These are phyloP conservation scores for Fragariocoptes setiger DNA, from an alignment of 1,140 invertebrate species.

Conservation along the genomic window DNA sequence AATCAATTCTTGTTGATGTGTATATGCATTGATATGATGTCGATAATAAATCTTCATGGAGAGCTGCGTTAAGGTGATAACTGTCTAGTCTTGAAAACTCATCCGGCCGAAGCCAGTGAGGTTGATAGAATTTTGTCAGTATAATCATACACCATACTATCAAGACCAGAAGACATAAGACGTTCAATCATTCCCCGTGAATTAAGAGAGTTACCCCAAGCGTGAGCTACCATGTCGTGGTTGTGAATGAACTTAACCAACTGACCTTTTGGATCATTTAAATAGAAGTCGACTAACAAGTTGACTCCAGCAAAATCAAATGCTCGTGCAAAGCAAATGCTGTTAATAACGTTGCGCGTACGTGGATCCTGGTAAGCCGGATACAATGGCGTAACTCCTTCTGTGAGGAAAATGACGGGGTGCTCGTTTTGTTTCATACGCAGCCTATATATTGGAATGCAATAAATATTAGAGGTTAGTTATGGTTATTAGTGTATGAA, in stretches of 20 bases:
- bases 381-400: slow-evolving; percentile 46
- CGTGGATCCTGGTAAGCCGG: slow-evolving; percentile 29
- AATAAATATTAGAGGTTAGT: too few relatives aligned
- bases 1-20: too few relatives aligned
- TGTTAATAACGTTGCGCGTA: slow-evolving; percentile 41
- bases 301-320: slow-evolving; percentile 49
- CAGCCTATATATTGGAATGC: slow-evolving; percentile 25
- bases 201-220: neutral
- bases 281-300: slow-evolving; percentile 41
- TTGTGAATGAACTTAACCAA: neutral
- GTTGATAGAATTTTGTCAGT: too few relatives aligned
- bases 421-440: slow-evolving; percentile 74
- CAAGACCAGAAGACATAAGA: too few relatives aligned
- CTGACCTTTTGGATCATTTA: neutral
- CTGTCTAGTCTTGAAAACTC: too few relatives aligned
- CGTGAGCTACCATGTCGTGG: neutral
- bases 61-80: too few relatives aligned
- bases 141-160: too few relatives aligned
- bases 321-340: slow-evolving; percentile 43
- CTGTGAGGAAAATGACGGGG: slow-evolving; percentile 66
- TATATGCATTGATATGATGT: too few relatives aligned
- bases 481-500: too few relatives aligned
- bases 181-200: too few relatives aligned
- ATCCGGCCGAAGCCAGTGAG: too few relatives aligned
- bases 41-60: too few relatives aligned